phyloP scores from a whole-genome alignment of 37 sponge, comb jelly and placozoan genomes.

The Aplysina aerophoba region DNA sequence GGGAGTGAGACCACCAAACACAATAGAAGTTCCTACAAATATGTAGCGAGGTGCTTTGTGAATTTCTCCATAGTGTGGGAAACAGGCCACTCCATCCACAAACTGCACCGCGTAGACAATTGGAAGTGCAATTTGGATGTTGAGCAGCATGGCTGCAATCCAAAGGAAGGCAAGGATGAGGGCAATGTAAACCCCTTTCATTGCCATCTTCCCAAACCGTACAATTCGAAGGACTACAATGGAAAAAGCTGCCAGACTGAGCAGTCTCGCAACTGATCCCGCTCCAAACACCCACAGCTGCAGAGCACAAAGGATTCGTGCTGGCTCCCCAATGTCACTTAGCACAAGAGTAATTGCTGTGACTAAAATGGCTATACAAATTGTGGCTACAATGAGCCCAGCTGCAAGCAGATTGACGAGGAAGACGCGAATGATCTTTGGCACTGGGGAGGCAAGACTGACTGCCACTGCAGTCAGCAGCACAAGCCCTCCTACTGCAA shows the following conservation, averaged over 20 bases:
- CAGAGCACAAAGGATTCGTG: background rate
- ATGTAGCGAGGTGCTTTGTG: background rate
- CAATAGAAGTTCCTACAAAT: background rate
- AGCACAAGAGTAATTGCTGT: background rate
- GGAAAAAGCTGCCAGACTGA: constrained; percentile 10
- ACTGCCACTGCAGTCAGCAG: background rate
- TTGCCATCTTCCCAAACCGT: background rate
- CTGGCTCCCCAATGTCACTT: background rate
- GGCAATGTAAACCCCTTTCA: background rate
- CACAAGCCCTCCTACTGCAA: background rate
- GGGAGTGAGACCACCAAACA: background rate
- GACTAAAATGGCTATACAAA: background rate
- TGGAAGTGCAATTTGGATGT: background rate
- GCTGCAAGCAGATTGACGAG: background rate
- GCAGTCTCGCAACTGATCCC: constrained; percentile 8
- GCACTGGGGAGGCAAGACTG: background rate
- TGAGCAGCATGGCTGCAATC: background rate
- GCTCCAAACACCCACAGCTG: constrained; percentile 19
- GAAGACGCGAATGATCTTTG: constrained; percentile 5
- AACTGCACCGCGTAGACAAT: background rate
- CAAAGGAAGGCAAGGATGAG: background rate
- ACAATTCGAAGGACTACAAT: background rate
- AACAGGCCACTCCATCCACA: background rate
- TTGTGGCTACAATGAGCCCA: background rate
- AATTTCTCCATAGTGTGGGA: background rate